Evolutionary conservation across 2,113 vertebrate species (phyloP).

Genomic region (Phaethon lepturus): DNA sequence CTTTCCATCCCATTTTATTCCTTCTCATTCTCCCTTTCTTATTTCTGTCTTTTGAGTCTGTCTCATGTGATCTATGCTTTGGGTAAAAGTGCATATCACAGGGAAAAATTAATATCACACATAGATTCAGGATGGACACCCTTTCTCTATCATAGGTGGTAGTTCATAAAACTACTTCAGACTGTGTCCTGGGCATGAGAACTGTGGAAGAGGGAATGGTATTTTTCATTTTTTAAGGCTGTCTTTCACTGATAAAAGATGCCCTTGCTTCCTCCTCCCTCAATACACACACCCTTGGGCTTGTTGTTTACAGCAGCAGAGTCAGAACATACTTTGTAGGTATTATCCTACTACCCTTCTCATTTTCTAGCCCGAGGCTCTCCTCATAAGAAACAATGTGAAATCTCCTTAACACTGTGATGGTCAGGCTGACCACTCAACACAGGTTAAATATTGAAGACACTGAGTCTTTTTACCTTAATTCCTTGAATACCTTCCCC

Average conservation of each 20-base stretch:
- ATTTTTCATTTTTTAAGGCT: not conserved
- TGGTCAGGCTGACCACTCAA: not conserved
- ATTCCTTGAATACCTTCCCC: conserved; percentile 88
- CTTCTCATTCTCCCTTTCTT: not conserved
- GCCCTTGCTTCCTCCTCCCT: not conserved
- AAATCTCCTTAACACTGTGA: not conserved
- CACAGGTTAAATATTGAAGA: not conserved
- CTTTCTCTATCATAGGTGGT: not conserved
- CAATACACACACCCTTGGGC: not conserved
- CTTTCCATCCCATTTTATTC: not conserved
- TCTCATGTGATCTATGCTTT: not conserved
- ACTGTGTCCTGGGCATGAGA: not conserved
- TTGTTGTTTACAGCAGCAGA: not conserved
- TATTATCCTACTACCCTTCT: not conserved
- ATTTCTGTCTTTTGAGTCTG: not conserved
- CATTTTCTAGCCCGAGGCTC: not conserved
- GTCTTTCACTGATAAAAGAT: not conserved
- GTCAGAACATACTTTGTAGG: not conserved
- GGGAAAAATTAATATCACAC: not conserved
- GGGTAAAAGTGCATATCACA: not conserved
- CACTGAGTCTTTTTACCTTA: conserved; percentile 79
- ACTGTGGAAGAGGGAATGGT: not conserved
- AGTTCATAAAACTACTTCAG: not conserved
- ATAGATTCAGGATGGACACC: not conserved
- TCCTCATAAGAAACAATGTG: not conserved